Evolutionary conservation across 2,113 vertebrate genomes (phyloP).

Genomic region (Carassius carassius): DNA sequence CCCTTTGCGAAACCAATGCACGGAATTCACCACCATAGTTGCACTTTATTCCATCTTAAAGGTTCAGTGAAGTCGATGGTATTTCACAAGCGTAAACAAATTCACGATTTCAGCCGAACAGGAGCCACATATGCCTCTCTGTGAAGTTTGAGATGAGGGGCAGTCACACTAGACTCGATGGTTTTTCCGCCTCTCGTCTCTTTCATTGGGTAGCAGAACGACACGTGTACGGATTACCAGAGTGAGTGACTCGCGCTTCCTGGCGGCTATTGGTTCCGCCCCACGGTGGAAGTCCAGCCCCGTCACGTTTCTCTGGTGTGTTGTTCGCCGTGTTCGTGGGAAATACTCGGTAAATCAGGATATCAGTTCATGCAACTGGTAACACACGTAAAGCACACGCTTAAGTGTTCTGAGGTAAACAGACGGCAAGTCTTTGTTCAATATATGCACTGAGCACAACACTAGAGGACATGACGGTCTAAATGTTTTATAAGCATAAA

Average conservation of each 20-base stretch:
- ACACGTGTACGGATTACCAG: slow-evolving; percentile 48
- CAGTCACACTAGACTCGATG: slow-evolving; percentile 1
- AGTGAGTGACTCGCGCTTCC: slow-evolving; percentile 10
- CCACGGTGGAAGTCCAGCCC: slow-evolving; percentile 45
- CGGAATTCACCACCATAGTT: slow-evolving; percentile 78
- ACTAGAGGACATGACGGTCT: neutral
- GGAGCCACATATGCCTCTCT: neutral
- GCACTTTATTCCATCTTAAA: slow-evolving; percentile 47
- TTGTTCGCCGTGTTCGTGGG: neutral
- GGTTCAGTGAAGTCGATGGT: neutral
- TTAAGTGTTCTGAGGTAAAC: neutral
- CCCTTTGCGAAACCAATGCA: slow-evolving; percentile 95
- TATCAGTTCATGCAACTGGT: neutral
- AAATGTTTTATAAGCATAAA: neutral
- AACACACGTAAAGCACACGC: neutral
- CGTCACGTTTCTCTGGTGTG: slow-evolving; percentile 60
- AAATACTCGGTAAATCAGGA: neutral
- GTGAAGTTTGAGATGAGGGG: slow-evolving; percentile 27
- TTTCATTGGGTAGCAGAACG: slow-evolving; percentile 50
- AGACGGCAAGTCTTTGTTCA: too few relatives aligned
- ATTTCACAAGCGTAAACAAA: neutral
- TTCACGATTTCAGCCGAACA: neutral
- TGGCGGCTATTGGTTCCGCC: slow-evolving; percentile 34
- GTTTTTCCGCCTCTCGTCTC: neutral
- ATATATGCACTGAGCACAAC: too few relatives aligned